Base-by-base conservation (phyloP, 2,113 vertebrate genomes). In the Fregetta grallaria region DNA sequence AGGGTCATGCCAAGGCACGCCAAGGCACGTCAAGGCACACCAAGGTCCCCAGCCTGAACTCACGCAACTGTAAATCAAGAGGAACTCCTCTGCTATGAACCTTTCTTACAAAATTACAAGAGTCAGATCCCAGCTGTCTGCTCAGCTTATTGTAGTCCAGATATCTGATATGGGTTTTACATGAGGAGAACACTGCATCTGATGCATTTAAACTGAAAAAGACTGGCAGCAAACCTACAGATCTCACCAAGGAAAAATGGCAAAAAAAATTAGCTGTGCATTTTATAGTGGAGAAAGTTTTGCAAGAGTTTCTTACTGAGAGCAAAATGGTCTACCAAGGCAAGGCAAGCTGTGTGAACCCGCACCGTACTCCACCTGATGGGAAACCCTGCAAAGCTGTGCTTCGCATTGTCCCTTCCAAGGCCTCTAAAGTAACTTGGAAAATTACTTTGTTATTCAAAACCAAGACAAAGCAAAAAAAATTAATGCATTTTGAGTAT, bases 1-100 rank as follows among this genome's bases (percentile, higher is more conserved):
- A 1, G 34, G 40, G 49, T 45, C 55, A 25, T 34, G 26, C 12
- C 50, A 70, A 63, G 29, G 25, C 25, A 73, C 32, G 44, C 9
- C 19, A 14, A 38, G 22, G 25, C 25, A 73, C 32, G 44, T 8
- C 19, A 14, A 38, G 22, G 25, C 25, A 73, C 32, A 49, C 9
- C 19, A 14, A 38, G 22, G 7, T 82, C 45, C 25, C 8, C 49
- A 62, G 11, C 6, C 12, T 23, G 50, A 80, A 25, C 8, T 30
- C 0, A 0, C 0, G 0, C 11, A 73, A 5, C 7, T 18, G 11
- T 36, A 67, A 76, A 36, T 66, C 22, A 71, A 68, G 55, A 21
- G 40, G 30, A 85, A 79, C 45, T 73, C 45, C 36, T 67, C 38
- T 0, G 1, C 23, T 40, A 8, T 17, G 38, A 83, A 29, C 13